Percentiles rank a stretch among this genome's conserved stretches.
Conservation (phyloP, 2,797 vertebrate genomes). For the Poecile montanus region DNA sequence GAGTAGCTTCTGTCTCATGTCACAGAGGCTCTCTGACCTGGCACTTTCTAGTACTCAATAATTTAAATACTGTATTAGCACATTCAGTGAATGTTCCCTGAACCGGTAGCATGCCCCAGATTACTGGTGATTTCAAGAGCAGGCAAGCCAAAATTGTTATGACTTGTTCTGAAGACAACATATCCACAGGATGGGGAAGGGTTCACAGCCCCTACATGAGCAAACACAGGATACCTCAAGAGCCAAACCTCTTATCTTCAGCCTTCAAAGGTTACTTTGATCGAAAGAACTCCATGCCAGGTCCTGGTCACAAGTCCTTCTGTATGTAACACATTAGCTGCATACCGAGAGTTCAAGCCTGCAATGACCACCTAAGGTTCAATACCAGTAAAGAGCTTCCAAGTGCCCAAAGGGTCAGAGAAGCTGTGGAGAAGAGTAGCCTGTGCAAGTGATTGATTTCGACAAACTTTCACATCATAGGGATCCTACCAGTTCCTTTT, state of each 20-base stretch:
- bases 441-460: not conserved
- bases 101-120: not conserved
- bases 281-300: not conserved
- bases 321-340: not conserved
- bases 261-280: not conserved
- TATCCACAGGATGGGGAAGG: not conserved
- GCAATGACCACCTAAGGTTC: rapidly evolving
- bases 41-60: not conserved
- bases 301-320: not conserved
- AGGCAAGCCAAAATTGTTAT: not conserved
- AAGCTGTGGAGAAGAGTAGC: not conserved
- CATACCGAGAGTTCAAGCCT: not conserved
- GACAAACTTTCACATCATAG: too few relatives aligned
- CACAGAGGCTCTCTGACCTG: not conserved
- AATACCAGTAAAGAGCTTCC: not conserved
- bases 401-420: not conserved
- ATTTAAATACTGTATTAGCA: not conserved
- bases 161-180: not conserved
- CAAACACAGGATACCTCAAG: not conserved
- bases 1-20: not conserved
- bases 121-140: not conserved
- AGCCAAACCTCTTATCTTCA: not conserved
- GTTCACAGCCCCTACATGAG: not conserved
- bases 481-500: not conserved
- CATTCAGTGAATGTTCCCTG: not conserved